A percentile compares a stretch with the other conserved stretches of the same genome.
These are phyloP conservation scores for Gonocerus acuteangulatus DNA, from an alignment of 2,888 invertebrate genomes.

Conservation along the genomic window DNA sequence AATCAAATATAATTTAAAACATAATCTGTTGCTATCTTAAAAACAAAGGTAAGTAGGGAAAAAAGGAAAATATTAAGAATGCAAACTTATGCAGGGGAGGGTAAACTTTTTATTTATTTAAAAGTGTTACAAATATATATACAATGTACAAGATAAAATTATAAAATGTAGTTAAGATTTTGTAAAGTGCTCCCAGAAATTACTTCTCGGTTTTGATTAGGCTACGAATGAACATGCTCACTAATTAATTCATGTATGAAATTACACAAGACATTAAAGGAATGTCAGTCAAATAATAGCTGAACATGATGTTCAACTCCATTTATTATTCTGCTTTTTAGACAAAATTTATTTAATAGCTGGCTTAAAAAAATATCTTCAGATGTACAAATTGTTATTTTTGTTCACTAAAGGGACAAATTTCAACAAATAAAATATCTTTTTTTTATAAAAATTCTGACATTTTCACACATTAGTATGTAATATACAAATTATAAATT, in stretches of 20 bases:
- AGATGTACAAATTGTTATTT: not conserved
- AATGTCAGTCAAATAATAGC: not conserved
- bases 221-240: not conserved
- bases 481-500: no score
- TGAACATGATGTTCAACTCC: not conserved
- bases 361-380: no score
- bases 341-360: not conserved
- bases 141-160: not conserved
- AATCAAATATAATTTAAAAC: no score
- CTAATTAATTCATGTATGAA: not conserved
- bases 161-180: not conserved
- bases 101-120: constrained; percentile 16
- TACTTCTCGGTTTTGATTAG: not conserved
- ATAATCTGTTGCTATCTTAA: no score
- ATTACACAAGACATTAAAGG: not conserved
- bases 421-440: no score
- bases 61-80: no score
- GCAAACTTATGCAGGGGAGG: constrained; percentile 7
- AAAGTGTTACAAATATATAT: constrained; percentile 6
- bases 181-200: not conserved
- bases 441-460: no score
- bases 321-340: not conserved
- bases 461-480: no score
- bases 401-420: no score
- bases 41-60: no score